phyloP scores from a whole-genome alignment of 2,797 vertebrate species.

The Malacoraja senta region DNA sequence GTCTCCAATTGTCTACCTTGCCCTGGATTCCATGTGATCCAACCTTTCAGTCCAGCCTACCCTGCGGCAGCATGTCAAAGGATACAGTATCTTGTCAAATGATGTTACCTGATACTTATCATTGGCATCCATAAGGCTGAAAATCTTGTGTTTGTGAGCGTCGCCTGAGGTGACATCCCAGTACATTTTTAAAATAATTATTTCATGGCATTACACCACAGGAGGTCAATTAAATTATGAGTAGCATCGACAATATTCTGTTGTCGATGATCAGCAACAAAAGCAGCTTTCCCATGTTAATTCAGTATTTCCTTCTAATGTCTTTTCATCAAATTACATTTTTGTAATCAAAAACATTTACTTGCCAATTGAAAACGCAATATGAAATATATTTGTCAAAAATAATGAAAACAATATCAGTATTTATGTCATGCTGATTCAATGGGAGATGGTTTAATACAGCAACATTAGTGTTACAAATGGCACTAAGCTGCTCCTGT shows the following conservation, averaged over 20 bases:
- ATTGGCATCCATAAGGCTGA: background rate
- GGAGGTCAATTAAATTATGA: slow-evolving; percentile 6
- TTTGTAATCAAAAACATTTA: background rate
- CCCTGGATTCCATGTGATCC: too few species aligned
- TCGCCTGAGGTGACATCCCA: background rate
- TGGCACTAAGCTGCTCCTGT: background rate
- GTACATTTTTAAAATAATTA: background rate
- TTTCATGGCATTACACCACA: background rate
- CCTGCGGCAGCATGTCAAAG: too few species aligned
- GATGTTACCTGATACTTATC: background rate
- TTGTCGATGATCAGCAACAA: background rate
- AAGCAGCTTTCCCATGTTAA: background rate
- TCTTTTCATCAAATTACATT: background rate
- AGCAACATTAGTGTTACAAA: background rate
- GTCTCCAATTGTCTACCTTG: too few species aligned
- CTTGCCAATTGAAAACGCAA: background rate
- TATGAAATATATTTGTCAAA: background rate
- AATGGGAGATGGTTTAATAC: background rate
- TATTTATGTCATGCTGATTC: background rate
- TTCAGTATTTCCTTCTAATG: background rate
- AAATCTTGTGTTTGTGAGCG: background rate
- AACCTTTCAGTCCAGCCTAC: too few species aligned
- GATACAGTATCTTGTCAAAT: too few species aligned
- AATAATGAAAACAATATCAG: slow-evolving; percentile 20
- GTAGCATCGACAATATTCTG: background rate